phyloP scores from a whole-genome alignment of 2,113 vertebrate species.

The Tylochromis polylepis region DNA sequence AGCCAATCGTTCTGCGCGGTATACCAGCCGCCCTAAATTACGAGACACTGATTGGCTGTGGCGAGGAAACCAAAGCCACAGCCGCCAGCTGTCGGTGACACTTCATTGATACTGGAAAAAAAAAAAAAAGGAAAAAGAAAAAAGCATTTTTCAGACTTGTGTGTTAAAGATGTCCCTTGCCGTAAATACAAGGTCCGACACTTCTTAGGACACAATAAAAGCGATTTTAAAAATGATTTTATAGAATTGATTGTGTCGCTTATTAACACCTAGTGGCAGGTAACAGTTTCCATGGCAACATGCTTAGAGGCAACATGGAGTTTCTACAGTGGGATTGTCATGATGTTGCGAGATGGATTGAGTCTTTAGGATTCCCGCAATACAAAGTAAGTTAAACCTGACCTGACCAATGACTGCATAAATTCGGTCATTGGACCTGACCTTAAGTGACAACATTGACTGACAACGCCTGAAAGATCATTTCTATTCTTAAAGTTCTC shows the following conservation, averaged over 20 bases:
- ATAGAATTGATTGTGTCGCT: not conserved
- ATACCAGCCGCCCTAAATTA: conserved; percentile 18
- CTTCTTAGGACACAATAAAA: not conserved
- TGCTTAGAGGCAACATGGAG: conserved; percentile 48
- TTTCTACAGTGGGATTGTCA: conserved; percentile 66
- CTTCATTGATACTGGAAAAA: not conserved
- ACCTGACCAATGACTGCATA: too few species aligned
- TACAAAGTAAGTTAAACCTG: conserved; percentile 59
- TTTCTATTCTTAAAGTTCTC: not conserved
- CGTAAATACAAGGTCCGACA: fast-evolving
- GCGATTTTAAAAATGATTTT: not conserved
- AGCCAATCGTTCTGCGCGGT: conserved; percentile 30
- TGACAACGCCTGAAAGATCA: not conserved
- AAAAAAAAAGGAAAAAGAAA: fast-evolving
- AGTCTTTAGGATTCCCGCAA: conserved; percentile 67
- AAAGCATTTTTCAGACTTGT: fast-evolving
- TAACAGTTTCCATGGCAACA: conserved; percentile 64
- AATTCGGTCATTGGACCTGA: too few species aligned
- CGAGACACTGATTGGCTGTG: conserved; percentile 40
- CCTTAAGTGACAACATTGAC: not conserved
- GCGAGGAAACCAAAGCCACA: not conserved
- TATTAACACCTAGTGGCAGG: not conserved
- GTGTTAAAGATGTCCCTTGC: not conserved
- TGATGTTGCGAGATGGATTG: conserved; percentile 70
- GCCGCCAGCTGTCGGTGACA: fast-evolving